Percentiles rank a stretch among this genome's conserved stretches.
Evolutionary conservation across 1,140 invertebrate species (phyloP).

Genomic region (Radopholus similis): DNA sequence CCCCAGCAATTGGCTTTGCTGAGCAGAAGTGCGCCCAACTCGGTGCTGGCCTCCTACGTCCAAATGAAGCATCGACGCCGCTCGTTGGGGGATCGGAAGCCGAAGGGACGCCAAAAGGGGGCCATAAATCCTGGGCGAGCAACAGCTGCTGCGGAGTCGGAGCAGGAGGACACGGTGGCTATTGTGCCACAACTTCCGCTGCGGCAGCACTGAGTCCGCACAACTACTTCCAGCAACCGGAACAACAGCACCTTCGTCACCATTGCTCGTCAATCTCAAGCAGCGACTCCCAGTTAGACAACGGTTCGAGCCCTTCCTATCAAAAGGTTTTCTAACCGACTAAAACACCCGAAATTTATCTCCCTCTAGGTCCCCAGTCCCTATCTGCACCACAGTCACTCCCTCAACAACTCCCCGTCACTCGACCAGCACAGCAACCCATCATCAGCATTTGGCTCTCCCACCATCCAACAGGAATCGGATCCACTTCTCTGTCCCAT

Average conservation of each 20-base stretch:
- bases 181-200: constrained; percentile 3
- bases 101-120: background rate
- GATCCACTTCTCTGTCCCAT: too few species aligned
- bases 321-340: background rate
- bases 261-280: constrained; percentile 6
- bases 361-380: constrained; percentile 16
- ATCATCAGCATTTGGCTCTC: too few species aligned
- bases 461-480: too few species aligned
- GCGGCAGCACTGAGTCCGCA: constrained; percentile 13
- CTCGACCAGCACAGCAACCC: too few species aligned
- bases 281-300: constrained; percentile 1
- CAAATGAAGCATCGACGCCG: background rate
- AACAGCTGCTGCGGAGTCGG: background rate
- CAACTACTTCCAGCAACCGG: constrained; percentile 6
- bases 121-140: background rate
- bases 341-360: background rate
- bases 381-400: too few species aligned
- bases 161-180: background rate
- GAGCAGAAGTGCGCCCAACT: background rate
- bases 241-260: background rate
- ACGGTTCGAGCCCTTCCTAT: background rate
- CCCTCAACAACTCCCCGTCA: too few species aligned
- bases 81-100: background rate
- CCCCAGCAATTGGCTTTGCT: background rate
- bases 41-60: background rate